phyloP scores from a whole-genome alignment of 2,888 invertebrate species.

The Troides oblongomaculatus region DNA sequence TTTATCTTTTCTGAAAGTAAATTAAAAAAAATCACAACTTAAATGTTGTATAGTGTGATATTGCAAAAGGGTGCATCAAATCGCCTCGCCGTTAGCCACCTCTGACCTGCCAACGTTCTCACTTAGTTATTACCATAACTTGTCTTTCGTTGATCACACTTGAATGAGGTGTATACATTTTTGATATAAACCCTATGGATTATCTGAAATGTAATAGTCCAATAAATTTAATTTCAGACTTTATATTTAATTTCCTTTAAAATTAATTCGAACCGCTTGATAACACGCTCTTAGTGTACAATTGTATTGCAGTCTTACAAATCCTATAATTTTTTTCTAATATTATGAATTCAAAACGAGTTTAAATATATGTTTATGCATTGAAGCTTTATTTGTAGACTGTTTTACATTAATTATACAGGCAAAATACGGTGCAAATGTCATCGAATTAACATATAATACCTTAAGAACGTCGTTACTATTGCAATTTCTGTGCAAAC shows the following conservation, averaged over 20 bases:
- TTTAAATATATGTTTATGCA: too few species aligned
- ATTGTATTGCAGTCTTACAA: too few species aligned
- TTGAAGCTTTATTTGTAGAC: too few species aligned
- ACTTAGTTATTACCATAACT: slow-evolving; percentile 39
- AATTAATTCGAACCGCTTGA: too few species aligned
- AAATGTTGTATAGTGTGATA: slow-evolving; percentile 3
- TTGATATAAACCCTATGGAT: background rate
- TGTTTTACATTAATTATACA: too few species aligned
- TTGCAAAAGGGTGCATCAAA: slow-evolving; percentile 55
- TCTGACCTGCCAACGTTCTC: slow-evolving; percentile 66
- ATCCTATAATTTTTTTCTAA: too few species aligned
- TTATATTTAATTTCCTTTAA: too few species aligned
- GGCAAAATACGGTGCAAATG: slow-evolving; percentile 39
- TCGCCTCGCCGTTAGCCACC: slow-evolving; percentile 66
- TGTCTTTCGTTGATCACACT: slow-evolving; percentile 23
- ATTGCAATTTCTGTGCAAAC: slow-evolving; percentile 57
- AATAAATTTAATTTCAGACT: too few species aligned
- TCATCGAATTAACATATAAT: slow-evolving; percentile 45
- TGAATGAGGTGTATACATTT: background rate
- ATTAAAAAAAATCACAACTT: too few species aligned
- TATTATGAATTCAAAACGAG: too few species aligned
- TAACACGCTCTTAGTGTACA: too few species aligned
- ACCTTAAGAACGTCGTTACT: slow-evolving; percentile 36
- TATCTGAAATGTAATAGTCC: background rate
- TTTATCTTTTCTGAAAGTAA: too few species aligned